Percentiles rank a stretch among this genome's conserved stretches.
These are phyloP conservation scores for Cynocephalus volans DNA, from an alignment of 2,113 vertebrate species.

Conservation along the genomic window DNA sequence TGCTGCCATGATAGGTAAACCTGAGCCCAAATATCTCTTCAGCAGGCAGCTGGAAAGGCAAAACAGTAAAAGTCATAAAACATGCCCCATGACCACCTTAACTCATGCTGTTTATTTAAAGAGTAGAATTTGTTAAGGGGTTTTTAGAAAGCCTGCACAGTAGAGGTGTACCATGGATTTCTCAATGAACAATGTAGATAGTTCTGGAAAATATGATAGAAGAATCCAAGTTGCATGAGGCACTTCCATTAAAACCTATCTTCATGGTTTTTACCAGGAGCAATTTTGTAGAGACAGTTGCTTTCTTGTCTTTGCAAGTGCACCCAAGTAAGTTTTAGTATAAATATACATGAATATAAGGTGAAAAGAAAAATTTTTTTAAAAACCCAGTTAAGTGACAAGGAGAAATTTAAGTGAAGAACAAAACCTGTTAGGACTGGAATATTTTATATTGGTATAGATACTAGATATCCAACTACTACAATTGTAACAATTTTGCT, in stretches of 20 bases:
- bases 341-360: background rate
- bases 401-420: conserved; percentile 29
- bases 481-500: background rate
- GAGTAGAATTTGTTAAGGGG: conserved; percentile 12
- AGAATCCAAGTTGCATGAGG: background rate
- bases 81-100: background rate
- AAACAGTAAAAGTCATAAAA: conserved; percentile 69
- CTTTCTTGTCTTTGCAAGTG: background rate
- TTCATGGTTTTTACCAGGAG: background rate
- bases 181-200: background rate
- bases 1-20: conserved; percentile 71
- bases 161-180: conserved; percentile 22
- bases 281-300: background rate
- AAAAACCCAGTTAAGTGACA: background rate
- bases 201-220: background rate
- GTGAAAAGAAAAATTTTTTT: background rate
- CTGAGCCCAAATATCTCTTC: conserved; percentile 71
- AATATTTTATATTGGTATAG: background rate
- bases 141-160: background rate
- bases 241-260: background rate
- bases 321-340: background rate
- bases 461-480: background rate
- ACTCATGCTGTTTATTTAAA: background rate
- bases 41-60: conserved; percentile 56
- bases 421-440: background rate